Conservation (phyloP, 2,888 invertebrate genomes). For the Drosophila dives region DNA sequence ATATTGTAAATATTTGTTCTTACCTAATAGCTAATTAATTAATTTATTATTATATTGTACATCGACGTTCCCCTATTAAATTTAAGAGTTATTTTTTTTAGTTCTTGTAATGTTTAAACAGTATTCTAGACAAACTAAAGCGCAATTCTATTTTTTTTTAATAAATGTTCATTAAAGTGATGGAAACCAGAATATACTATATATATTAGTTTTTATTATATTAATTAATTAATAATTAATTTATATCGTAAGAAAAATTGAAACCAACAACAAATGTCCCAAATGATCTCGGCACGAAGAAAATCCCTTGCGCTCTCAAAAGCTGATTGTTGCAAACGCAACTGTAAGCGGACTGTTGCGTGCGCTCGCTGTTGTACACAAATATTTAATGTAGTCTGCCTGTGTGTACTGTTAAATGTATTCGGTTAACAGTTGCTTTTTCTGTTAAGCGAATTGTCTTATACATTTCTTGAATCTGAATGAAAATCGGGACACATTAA, state of each 20-base stretch:
- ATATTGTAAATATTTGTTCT: slow-evolving; percentile 20
- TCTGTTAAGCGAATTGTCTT: not conserved
- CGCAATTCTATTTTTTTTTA: slow-evolving; percentile 42
- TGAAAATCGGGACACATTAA: not conserved
- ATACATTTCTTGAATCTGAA: not conserved
- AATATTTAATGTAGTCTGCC: not conserved
- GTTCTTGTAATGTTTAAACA: slow-evolving; percentile 57
- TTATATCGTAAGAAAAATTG: not conserved
- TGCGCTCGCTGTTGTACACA: not conserved
- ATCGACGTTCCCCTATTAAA: slow-evolving; percentile 49
- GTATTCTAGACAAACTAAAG: slow-evolving; percentile 70
- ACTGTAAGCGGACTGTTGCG: slow-evolving; percentile 14
- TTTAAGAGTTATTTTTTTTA: slow-evolving; percentile 62
- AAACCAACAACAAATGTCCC: slow-evolving; percentile 4
- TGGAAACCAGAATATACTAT: slow-evolving; percentile 6
- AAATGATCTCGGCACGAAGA: slow-evolving; percentile 7
- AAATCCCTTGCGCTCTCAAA: slow-evolving; percentile 2
- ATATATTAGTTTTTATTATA: not conserved
- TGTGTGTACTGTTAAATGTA: not conserved
- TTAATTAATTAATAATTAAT: not conserved
- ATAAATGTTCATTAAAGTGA: slow-evolving; percentile 48
- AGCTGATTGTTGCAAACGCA: slow-evolving; percentile 22
- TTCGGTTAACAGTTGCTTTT: not conserved
- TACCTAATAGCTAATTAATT: slow-evolving; percentile 53
- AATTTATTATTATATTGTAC: slow-evolving; percentile 62